phyloP scores from a whole-genome alignment of 2,888 invertebrate species.

The Iselma pallidipennis region DNA sequence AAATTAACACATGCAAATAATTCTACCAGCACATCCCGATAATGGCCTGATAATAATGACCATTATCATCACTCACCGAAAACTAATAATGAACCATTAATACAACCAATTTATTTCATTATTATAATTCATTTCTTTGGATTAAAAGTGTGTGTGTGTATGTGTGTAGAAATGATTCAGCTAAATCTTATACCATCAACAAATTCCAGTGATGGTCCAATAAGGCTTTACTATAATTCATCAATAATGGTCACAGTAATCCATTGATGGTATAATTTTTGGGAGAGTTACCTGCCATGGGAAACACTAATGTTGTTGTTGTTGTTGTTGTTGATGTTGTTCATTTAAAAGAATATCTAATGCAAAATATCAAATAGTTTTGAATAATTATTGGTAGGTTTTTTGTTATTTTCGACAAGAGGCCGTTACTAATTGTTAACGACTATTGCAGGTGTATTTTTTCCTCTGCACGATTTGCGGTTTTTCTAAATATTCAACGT shows the following conservation, averaged over 20 bases:
- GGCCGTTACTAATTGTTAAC: slow-evolving; percentile 38
- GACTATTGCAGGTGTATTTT: slow-evolving; percentile 39
- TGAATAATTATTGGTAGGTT: too few relatives aligned
- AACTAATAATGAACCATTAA: slow-evolving; percentile 57
- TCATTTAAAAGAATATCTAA: slow-evolving; percentile 22
- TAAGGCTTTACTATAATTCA: slow-evolving; percentile 13
- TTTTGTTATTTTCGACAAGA: too few relatives aligned
- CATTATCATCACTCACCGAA: slow-evolving; percentile 55
- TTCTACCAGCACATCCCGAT: slow-evolving; percentile 31
- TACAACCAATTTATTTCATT: slow-evolving; percentile 57
- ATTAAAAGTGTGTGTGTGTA: slow-evolving; percentile 15
- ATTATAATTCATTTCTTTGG: slow-evolving; percentile 54
- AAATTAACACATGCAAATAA: slow-evolving; percentile 49
- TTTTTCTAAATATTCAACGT: slow-evolving; percentile 18
- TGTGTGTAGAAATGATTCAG: slow-evolving; percentile 45
- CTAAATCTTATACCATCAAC: slow-evolving; percentile 32
- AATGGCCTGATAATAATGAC: slow-evolving; percentile 49
- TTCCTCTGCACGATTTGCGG: slow-evolving; percentile 37
- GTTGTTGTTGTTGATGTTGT: not conserved
- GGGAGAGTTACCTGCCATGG: slow-evolving; percentile 45
- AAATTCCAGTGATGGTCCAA: slow-evolving; percentile 9
- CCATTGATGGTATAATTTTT: slow-evolving; percentile 29
- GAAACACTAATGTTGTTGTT: slow-evolving; percentile 33
- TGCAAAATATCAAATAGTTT: slow-evolving; percentile 28
- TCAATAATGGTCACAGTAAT: slow-evolving; percentile 15